These are phyloP conservation scores for Andrena cerasifolii DNA, from an alignment of 1,140 invertebrate species.

Conservation along the genomic window DNA sequence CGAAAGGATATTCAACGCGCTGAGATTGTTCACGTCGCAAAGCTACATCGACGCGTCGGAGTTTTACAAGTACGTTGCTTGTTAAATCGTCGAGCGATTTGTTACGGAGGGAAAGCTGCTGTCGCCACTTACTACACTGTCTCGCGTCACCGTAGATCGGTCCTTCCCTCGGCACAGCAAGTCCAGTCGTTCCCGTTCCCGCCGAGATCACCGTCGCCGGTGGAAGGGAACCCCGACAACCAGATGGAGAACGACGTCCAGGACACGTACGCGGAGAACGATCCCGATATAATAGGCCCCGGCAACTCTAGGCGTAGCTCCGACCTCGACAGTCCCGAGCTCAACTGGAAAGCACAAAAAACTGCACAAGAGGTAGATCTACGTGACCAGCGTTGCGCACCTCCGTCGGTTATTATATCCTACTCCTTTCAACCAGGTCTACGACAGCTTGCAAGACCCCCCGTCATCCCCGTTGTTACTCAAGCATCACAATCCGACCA, in stretches of 20 bases:
- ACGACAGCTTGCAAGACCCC: constrained; percentile 79
- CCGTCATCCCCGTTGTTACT: constrained; percentile 75
- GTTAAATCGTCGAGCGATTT: neutral
- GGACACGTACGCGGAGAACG: constrained; percentile 69
- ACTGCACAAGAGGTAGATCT: constrained; percentile 77
- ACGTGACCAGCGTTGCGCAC: neutral
- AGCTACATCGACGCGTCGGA: constrained; percentile 80
- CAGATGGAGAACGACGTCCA: constrained; percentile 65
- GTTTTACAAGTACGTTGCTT: constrained; percentile 77
- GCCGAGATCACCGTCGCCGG: constrained; percentile 51
- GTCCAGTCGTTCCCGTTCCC: constrained; percentile 71
- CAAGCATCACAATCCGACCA: constrained; percentile 75
- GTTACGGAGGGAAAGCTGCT: no score
- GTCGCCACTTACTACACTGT: no score
- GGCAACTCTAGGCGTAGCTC: constrained; percentile 68
- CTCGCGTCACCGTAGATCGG: constrained; percentile 66
- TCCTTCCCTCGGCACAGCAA: constrained; percentile 75
- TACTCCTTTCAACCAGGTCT: constrained; percentile 72
- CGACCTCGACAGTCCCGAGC: constrained; percentile 79
- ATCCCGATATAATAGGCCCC: constrained; percentile 63
- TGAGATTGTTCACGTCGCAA: constrained; percentile 77
- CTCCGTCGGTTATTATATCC: neutral
- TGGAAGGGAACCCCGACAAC: constrained; percentile 55
- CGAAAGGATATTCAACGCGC: constrained; percentile 79
- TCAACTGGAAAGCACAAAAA: constrained; percentile 79